phyloP scores from a whole-genome alignment of 1,140 invertebrate species.

The Aphelinus certus region DNA sequence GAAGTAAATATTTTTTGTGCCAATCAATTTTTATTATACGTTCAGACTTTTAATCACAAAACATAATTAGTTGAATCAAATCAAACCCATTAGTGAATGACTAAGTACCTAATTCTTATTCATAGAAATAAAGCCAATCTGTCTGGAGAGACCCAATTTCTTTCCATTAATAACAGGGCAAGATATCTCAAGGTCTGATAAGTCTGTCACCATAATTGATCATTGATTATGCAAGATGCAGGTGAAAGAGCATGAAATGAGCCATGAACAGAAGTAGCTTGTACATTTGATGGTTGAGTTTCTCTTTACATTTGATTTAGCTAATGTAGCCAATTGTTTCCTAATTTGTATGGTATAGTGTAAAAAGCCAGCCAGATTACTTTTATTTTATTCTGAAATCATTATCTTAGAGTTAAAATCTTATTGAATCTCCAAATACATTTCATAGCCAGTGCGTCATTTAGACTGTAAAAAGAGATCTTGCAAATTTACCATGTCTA shows the following conservation, averaged over 20 bases:
- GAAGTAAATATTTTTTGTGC: too few species aligned
- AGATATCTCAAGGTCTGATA: conserved; percentile 28
- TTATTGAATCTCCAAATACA: too few species aligned
- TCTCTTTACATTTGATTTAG: conserved; percentile 31
- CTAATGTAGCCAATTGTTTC: not conserved
- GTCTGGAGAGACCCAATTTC: conserved; percentile 11
- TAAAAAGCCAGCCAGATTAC: not conserved
- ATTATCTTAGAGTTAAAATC: too few species aligned
- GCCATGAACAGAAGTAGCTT: conserved; percentile 30
- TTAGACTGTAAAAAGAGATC: too few species aligned
- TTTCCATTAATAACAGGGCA: conserved; percentile 34
- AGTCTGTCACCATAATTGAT: conserved; percentile 26
- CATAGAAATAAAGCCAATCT: conserved; percentile 2
- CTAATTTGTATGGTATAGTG: not conserved
- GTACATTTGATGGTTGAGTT: conserved; percentile 5
- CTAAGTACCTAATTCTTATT: conserved; percentile 24
- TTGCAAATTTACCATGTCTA: too few species aligned
- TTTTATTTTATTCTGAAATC: too few species aligned
- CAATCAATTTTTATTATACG: conserved; percentile 13
- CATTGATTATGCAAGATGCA: conserved; percentile 26
- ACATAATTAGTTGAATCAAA: too few species aligned
- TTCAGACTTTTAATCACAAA: too few species aligned
- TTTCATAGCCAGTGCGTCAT: too few species aligned
- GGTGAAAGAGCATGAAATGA: conserved; percentile 29
- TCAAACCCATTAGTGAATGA: too few species aligned